A percentile compares a stretch with the other conserved stretches of the same genome.
Conservation (phyloP, 2,797 vertebrate genomes). For the Sternotherus odoratus region DNA sequence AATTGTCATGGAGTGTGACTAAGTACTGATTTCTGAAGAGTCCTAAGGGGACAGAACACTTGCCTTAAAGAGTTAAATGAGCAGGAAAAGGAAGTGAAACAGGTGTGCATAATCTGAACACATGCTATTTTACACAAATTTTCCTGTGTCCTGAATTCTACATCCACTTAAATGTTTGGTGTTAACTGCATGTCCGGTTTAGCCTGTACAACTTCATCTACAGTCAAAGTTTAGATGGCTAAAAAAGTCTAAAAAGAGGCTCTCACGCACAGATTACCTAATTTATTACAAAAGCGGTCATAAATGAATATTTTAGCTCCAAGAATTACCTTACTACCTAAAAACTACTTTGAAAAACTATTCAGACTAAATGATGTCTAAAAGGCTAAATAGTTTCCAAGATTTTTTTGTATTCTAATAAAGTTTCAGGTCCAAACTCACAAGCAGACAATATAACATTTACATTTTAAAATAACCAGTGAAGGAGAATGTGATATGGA, state of each 20-base stretch:
- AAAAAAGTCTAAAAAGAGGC: neutral
- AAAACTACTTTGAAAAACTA: neutral
- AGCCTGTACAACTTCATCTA: neutral
- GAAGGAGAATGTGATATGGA: neutral
- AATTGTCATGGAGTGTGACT: neutral
- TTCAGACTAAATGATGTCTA: neutral
- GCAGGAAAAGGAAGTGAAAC: neutral
- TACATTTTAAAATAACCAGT: neutral
- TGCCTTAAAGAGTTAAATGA: neutral
- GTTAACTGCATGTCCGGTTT: neutral
- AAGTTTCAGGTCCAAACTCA: neutral
- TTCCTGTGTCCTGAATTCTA: neutral
- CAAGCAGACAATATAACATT: neutral
- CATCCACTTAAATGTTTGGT: neutral
- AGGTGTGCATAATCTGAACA: neutral
- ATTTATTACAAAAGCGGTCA: neutral
- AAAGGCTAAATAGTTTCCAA: neutral
- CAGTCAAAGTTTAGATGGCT: neutral
- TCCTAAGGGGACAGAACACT: neutral
- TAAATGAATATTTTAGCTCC: neutral
- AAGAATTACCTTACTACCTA: neutral
- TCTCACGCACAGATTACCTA: neutral
- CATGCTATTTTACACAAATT: neutral
- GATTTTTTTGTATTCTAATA: neutral
- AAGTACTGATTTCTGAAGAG: neutral